Conservation (phyloP, 2,113 vertebrate species). For the Neofelis nebulosa region DNA sequence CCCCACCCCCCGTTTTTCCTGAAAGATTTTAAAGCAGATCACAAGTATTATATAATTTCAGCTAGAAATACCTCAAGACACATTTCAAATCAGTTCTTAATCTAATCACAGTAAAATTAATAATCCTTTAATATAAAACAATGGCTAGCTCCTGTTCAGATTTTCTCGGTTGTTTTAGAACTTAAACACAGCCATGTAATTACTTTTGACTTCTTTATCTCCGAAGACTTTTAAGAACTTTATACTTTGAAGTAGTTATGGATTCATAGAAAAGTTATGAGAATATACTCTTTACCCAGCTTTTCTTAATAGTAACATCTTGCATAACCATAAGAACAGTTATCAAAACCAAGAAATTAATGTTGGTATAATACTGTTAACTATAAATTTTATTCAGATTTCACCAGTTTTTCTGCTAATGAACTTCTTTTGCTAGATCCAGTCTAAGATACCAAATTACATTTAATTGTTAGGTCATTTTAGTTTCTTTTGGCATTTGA, state of each 20-base stretch:
- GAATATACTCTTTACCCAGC: neutral
- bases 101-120: neutral
- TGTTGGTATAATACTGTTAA: neutral
- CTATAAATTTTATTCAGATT: neutral
- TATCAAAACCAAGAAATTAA: neutral
- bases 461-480: neutral
- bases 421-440: neutral
- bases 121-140: neutral
- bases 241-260: neutral
- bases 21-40: neutral
- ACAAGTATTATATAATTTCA: neutral
- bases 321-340: neutral
- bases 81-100: neutral
- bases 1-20: neutral
- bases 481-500: neutral
- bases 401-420: neutral
- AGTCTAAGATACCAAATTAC: neutral
- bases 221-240: neutral
- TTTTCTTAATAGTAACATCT: neutral
- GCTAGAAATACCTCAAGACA: neutral
- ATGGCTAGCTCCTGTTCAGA: neutral
- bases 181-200: neutral
- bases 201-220: neutral
- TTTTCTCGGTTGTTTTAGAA: neutral
- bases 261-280: neutral